Base-by-base conservation (phyloP, 2,113 vertebrate species). In the Seriola quinqueradiata region DNA sequence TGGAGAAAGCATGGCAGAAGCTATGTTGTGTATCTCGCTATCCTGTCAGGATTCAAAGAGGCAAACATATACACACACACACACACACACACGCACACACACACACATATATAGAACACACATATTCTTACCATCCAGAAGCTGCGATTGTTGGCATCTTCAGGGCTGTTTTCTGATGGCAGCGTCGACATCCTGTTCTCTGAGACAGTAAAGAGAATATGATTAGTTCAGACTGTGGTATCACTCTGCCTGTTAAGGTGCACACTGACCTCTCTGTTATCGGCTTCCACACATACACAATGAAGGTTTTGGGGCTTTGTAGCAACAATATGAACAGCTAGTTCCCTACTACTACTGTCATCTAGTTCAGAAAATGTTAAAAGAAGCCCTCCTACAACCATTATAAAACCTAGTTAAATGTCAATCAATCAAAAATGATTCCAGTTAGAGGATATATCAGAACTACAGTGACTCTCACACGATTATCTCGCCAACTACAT, bases 61-160 rank as follows among this genome's bases (percentile, higher is more conserved):
- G 28, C 28, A 28, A 28, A 28, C 28, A 59, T n/a, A 54, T 13
- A 59, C 28, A 54, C 17, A 57, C 42, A 23, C 54, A 38, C 4
- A 60, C 40, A 75, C 75, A 70, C 58, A 75, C 61, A 50, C 13
- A 76, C 54, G 32, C 46, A 50, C 46, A 46, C 46, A 75, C 40
- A 74, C 25, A 50, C 28, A 28, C 0, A 28, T 2, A 28, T 17
- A 36, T 0, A 1, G 3, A n/a, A 10, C 2, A 65, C 63, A 71
- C 72, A n/a, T 40, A 5, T 1, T 90, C 95, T 95, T 92, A 95
- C 94, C 95, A 95, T 95, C 95, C 96, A 95, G 90, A 95, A 95
- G 92, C 95, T 96, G 85, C 83, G 84, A 2, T 83, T 87, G 86
- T 88, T 90, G 48, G 68, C 92, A 63, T 95, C 94, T 67, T 94